These are phyloP conservation scores for Lymantria dispar DNA, from an alignment of 2,888 invertebrate species.

Conservation along the genomic window DNA sequence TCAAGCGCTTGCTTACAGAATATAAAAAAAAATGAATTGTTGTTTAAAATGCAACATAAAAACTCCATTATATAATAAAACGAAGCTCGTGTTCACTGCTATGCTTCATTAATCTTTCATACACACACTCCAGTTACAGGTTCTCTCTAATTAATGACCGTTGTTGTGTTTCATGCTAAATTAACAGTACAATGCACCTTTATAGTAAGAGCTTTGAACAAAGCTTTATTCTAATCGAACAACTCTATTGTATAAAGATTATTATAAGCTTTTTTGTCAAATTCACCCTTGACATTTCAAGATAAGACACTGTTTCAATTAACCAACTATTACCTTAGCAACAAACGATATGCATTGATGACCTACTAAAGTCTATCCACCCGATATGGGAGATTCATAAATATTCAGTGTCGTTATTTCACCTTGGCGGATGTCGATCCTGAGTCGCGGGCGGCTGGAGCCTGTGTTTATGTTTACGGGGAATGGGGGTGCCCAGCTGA, in stretches of 20 bases:
- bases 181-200: conserved; percentile 20
- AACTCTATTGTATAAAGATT: conserved; percentile 17
- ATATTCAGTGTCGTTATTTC: conserved; percentile 79
- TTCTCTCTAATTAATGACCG: conserved; percentile 24
- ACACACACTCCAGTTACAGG: conserved; percentile 13
- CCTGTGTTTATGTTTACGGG: conserved; percentile 79
- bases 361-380: conserved; percentile 75
- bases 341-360: conserved; percentile 58
- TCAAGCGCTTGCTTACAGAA: no score
- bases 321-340: conserved; percentile 25
- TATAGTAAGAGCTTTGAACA: conserved; percentile 7
- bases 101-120: conserved; percentile 27
- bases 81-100: conserved; percentile 9
- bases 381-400: conserved; percentile 73
- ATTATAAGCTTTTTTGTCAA: conserved; percentile 25
- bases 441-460: conserved; percentile 44
- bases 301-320: conserved; percentile 1
- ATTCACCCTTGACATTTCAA: conserved; percentile 17
- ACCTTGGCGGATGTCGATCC: conserved; percentile 75
- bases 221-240: conserved; percentile 19
- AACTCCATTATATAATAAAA: conserved; percentile 8
- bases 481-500: conserved; percentile 66
- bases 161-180: conserved; percentile 24
- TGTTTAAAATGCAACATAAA: not conserved
- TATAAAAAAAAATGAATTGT: not conserved